These are phyloP conservation scores for Ectemnius lituratus DNA, from an alignment of 2,888 invertebrate species.

Conservation along the genomic window DNA sequence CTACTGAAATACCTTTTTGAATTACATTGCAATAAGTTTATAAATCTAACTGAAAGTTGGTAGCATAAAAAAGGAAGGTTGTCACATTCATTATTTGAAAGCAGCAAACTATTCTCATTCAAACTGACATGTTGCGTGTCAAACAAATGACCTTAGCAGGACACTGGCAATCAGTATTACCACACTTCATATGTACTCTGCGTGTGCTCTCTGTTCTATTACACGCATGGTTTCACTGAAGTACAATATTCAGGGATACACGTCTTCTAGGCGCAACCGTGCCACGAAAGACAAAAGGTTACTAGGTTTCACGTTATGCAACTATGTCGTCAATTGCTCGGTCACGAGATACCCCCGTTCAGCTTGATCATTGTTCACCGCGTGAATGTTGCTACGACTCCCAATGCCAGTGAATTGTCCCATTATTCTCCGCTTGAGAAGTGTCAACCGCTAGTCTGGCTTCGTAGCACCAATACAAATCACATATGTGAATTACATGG, in stretches of 20 bases:
- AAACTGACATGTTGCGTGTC: slow-evolving; percentile 68
- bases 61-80: slow-evolving; percentile 25
- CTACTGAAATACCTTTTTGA: too few relatives aligned
- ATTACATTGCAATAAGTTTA: too few relatives aligned
- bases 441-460: too few relatives aligned
- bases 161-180: slow-evolving; percentile 63
- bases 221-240: slow-evolving; percentile 10
- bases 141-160: slow-evolving; percentile 71
- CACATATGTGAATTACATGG: too few relatives aligned
- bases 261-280: slow-evolving; percentile 30
- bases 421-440: too few relatives aligned
- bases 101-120: slow-evolving; percentile 53
- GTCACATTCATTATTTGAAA: slow-evolving; percentile 60
- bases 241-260: slow-evolving; percentile 8
- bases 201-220: slow-evolving; percentile 2
- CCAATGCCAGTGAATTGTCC: too few relatives aligned
- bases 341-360: slow-evolving; percentile 39
- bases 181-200: slow-evolving; percentile 51
- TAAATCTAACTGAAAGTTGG: too few relatives aligned
- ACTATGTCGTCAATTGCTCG: slow-evolving; percentile 45
- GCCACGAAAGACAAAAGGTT: slow-evolving; percentile 70
- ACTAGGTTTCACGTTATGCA: slow-evolving; percentile 71
- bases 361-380: slow-evolving; percentile 8
- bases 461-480: neutral
- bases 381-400: neutral